phyloP scores from a whole-genome alignment of 2,113 vertebrate genomes.

The Microtus montanus region DNA sequence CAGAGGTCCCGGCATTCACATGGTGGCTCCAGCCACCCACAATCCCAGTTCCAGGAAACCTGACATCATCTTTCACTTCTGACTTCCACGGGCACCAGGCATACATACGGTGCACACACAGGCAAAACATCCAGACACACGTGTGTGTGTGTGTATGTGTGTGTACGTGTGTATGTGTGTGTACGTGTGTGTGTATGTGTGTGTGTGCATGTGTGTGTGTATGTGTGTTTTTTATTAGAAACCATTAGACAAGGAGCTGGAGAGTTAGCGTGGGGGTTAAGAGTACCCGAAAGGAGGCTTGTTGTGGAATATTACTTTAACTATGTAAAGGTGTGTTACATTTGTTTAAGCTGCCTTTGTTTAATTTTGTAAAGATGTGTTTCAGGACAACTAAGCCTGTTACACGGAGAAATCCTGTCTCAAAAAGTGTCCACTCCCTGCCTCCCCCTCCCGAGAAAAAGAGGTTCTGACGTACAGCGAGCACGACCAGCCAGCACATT shows the following conservation, averaged over 20 bases:
- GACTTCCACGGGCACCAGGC: background rate
- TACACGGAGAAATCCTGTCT: too few relatives aligned
- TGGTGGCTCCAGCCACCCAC: background rate
- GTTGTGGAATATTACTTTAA: background rate
- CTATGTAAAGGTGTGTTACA: background rate
- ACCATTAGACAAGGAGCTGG: background rate
- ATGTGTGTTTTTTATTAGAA: background rate
- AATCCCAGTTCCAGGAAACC: background rate
- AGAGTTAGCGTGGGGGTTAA: background rate
- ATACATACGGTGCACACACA: background rate
- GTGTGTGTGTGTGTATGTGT: too few relatives aligned
- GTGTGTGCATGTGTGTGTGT: too few relatives aligned
- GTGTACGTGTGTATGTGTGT: fast-evolving
- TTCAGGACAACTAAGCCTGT: too few relatives aligned
- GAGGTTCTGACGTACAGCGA: background rate
- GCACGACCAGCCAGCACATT: background rate
- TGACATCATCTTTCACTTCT: background rate
- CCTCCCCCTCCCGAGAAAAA: background rate
- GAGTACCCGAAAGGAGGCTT: background rate
- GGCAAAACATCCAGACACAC: background rate
- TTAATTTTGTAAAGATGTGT: background rate
- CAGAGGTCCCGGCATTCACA: background rate
- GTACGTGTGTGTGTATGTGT: too few relatives aligned
- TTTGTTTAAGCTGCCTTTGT: background rate
- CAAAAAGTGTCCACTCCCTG: too few relatives aligned